Evolutionary conservation across 2,797 vertebrate species (phyloP), one percentile per base, ranked within the genome.

Genomic region (Coracias cyanogaster): DNA sequence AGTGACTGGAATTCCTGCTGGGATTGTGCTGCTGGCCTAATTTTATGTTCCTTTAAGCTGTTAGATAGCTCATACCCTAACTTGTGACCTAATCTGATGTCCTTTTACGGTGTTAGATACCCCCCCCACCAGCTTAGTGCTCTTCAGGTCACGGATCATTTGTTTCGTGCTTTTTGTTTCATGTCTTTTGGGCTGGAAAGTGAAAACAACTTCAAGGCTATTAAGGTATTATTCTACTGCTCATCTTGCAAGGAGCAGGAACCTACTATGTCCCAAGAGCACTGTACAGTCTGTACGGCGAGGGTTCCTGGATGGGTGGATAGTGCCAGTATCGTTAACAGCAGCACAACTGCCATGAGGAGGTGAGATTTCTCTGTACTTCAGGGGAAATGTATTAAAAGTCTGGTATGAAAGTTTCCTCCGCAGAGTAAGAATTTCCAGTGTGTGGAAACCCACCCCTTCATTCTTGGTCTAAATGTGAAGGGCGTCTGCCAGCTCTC

Each of bases 381-480:
- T 57, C 8, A 39, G 12, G 37, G 10, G 11, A 7, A 61, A 60
- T 8, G 0, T 2, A 4, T 55, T 31, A 15, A 3, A 17, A 14
- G 24, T 35, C 20, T 41, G n/a, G 0, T 0, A 4, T 6, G 39
- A 18, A 58, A 2, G 5, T 17, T 41, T 29, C 24, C 10, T 71
- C 35, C n/a, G 51, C 48, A 60, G n/a, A n/a, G 28, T 1, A 19
- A 57, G 57, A 20, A 10, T 46, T 37, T 49, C 2, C 2, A 33
- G 15, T 5, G 26, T 39, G 39, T 4, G 48, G 84, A 22, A 83
- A 19, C 25, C 11, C 41, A 16, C 4, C 16, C 10, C 29, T 39
- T 5, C 12, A 3, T 7, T n/a, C 15, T 4, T 0, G 25, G 3
- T 24, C 15, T 55, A 35, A 12, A 10, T 1, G 58, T 31, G 41